Evolutionary conservation across 2,797 vertebrate species (phyloP).

Genomic region (Oryzias dopingdopingensis): DNA sequence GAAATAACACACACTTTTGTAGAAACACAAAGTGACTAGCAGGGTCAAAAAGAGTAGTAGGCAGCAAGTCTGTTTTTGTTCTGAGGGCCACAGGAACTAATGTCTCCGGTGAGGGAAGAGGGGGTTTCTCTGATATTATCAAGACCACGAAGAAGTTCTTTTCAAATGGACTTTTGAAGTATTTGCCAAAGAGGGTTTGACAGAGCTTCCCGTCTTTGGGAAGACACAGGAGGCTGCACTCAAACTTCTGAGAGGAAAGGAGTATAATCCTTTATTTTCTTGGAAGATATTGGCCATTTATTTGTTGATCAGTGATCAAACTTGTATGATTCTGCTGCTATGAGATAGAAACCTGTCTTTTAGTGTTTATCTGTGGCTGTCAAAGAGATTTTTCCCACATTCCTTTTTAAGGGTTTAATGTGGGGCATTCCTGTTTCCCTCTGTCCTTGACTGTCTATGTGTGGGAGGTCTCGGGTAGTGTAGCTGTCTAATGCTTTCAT

Average conservation of each 20-base stretch:
- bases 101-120: slow-evolving; percentile 60
- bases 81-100: slow-evolving; percentile 51
- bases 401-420: slow-evolving; percentile 58
- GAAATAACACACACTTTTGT: slow-evolving; percentile 51
- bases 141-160: slow-evolving; percentile 58
- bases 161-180: slow-evolving; percentile 76
- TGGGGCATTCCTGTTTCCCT: slow-evolving; percentile 57
- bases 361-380: slow-evolving; percentile 26
- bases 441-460: slow-evolving; percentile 62
- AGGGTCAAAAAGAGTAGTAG: slow-evolving; percentile 34
- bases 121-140: slow-evolving; percentile 70
- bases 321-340: slow-evolving; percentile 14
- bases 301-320: slow-evolving; percentile 21
- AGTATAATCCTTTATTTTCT: slow-evolving; percentile 25
- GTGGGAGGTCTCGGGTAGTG: slow-evolving; percentile 46
- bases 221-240: slow-evolving; percentile 51
- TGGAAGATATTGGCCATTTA: slow-evolving; percentile 9
- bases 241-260: slow-evolving; percentile 16
- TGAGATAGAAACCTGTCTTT: slow-evolving; percentile 3
- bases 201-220: slow-evolving; percentile 44
- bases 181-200: slow-evolving; percentile 73
- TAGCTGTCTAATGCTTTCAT: slow-evolving; percentile 31
- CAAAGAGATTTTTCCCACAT: slow-evolving; percentile 43
- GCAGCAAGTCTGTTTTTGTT: slow-evolving; percentile 54
- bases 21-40: slow-evolving; percentile 32